Evolutionary conservation across 1,140 invertebrate genomes (phyloP), one percentile per base, ranked within the genome.

Genomic region (Penaeus indicus): DNA sequence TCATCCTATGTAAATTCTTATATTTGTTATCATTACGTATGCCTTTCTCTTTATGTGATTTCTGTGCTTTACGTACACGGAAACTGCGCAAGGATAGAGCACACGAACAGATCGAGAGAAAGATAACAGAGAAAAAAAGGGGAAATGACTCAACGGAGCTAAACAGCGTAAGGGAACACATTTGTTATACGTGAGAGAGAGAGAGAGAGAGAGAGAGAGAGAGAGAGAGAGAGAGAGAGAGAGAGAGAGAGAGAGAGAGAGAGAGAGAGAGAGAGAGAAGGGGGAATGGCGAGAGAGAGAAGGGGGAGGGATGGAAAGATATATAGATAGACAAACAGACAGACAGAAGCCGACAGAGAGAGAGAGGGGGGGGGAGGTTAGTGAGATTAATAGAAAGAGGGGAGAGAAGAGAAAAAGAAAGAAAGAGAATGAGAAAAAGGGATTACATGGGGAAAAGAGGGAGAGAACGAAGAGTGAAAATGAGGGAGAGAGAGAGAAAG

Each of bases 231-330:
- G 54, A n/a, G 38, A 81, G 79, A 60, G 42, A 81, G 79, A 60
- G 25, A 61, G 42, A 81, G n/a, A 61, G 22, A 21, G 79, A 8
- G 54, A 60, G 69, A 85, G 84, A 77, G 32, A 69, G 72, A 25
- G 60, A 42, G 38, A 85, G n/a, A 38, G 25, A 61, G 13, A 47
- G 61, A 38, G 22, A 78, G 27, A 19, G 54, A 27, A 64, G 32
- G 27, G 42, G 54, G 47, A 84, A 38, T 64, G 67, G 13, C 7
- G 19, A 27, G 3, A 60, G 1, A 16, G 62, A 42, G 32, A 64
- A 72, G 38, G 19, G 32, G 64, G 21, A 19, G 19, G 22, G 16
- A 81, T 0, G 16, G 82, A 69, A 32, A 84, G 21, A 84, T 7
- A 32, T 13, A 84, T 27, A 64, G 42, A n/a, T 18, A n/a, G 42